A percentile compares a stretch with the other conserved stretches of the same genome.
phyloP scores from a whole-genome alignment of 2,797 vertebrate genomes.

The Tachyglossus aculeatus region DNA sequence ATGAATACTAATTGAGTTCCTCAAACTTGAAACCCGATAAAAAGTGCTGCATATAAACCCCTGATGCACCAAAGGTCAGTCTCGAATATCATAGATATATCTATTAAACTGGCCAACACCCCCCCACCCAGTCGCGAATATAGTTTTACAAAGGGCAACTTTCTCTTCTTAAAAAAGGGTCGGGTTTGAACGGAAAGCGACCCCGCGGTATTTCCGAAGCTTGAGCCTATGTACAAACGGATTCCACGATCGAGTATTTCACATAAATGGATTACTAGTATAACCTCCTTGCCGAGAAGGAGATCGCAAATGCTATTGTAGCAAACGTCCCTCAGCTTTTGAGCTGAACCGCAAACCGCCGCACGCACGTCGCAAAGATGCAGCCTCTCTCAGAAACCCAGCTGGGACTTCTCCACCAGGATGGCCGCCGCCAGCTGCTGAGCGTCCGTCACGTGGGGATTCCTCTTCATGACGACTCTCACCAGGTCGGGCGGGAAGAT shows the following conservation, averaged over 20 bases:
- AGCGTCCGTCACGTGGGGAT: constrained; percentile 89
- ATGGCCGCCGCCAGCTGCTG: constrained; percentile 96
- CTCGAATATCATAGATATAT: constrained; percentile 72
- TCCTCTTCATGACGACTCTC: constrained; percentile 91
- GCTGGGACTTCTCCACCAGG: constrained; percentile 90
- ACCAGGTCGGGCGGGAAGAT: constrained; percentile 95
- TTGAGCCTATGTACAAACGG: constrained; percentile 74
- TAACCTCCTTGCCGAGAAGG: constrained; percentile 81
- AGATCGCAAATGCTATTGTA: constrained; percentile 86
- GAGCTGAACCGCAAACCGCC: constrained; percentile 80
- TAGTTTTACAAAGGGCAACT: constrained; percentile 60
- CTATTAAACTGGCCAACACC: constrained; percentile 71
- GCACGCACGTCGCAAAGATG: constrained; percentile 79
- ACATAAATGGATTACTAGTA: constrained; percentile 84
- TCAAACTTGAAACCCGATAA: constrained; percentile 73
- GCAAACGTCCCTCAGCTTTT: constrained; percentile 84
- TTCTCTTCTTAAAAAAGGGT: constrained; percentile 63
- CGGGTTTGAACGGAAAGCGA: constrained; percentile 67
- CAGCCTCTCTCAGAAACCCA: constrained; percentile 83
- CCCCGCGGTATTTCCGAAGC: constrained; percentile 64
- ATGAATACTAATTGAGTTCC: constrained; percentile 68
- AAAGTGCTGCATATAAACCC: constrained; percentile 85
- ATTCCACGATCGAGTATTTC: constrained; percentile 80
- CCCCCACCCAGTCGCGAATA: constrained; percentile 73
- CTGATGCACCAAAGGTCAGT: constrained; percentile 80